Conservation (phyloP, 2,113 vertebrate genomes). For the Urocolius indicus region DNA sequence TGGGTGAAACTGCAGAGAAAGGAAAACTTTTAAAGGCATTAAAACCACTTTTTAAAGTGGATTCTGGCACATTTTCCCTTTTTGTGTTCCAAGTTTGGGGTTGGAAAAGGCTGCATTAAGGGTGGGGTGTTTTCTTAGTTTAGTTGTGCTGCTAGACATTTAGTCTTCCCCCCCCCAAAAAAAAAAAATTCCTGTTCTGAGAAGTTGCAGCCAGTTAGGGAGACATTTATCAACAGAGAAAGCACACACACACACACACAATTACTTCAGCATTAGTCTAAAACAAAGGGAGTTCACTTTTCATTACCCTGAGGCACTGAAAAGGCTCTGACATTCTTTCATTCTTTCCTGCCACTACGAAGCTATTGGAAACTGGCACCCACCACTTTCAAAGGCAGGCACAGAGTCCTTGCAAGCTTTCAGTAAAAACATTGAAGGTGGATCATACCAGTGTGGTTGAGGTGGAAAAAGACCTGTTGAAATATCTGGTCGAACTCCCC, state of each 20-base stretch:
- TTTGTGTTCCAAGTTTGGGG: slow-evolving; percentile 13
- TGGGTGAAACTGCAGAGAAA: neutral
- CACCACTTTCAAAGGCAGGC: neutral
- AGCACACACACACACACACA: neutral
- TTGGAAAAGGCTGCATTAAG: neutral
- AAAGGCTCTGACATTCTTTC: neutral
- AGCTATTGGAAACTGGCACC: neutral
- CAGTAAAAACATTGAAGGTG: neutral
- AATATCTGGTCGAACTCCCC: neutral
- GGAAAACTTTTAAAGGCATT: neutral
- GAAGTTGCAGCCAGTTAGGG: neutral
- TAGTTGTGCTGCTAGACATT: neutral
- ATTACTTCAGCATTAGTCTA: neutral
- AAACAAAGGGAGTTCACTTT: slow-evolving; percentile 5
- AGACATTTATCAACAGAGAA: slow-evolving; percentile 12
- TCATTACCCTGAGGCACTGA: neutral
- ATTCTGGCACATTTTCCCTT: slow-evolving; percentile 10
- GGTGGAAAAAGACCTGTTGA: neutral
- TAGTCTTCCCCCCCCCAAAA: neutral
- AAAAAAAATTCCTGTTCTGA: neutral
- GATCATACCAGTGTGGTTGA: neutral
- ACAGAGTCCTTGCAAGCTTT: neutral
- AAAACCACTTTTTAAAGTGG: neutral
- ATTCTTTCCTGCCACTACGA: neutral
- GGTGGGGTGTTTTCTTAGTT: neutral